Base-by-base conservation (phyloP, 2,888 invertebrate genomes). In the Eupithecia insigniata region DNA sequence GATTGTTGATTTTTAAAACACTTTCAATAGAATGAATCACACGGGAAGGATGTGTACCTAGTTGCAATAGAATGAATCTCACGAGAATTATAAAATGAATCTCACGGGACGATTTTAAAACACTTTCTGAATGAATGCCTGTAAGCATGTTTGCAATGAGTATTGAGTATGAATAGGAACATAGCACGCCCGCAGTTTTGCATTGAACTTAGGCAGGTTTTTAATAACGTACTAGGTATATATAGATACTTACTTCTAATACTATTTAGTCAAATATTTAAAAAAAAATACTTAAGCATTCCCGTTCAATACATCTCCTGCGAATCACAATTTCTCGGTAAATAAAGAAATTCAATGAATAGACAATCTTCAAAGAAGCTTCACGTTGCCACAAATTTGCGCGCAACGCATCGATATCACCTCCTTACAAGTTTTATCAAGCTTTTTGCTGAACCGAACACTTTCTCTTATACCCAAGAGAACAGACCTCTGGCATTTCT, bases 401-500 rank as follows among this genome's bases (percentile, higher is more conserved):
- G 79, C 80, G 80, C 77, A 82, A 79, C 81, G 81, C 82, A 78
- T 82, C 80, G 81, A 78, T 80, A 82, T 81, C 79, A 84, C 78
- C 80, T 82, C 84, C 84, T 85, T 83, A 84, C 82, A 87, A 85
- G 84, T 86, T 81, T 32, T 64, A 64, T 81, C 61, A 62, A 84
- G 76, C 80, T 82, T 81, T 80, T 77, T 79, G 75, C 78, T 79
- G 81, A 79, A 83, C 73, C 74, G 76, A 85, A 82, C 87, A 88
- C 87, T 85, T 81, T 78, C 74, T 51, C 75, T 69, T 78, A 77
- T 86, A 89, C 91, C 90, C 91, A 81, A 79, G 92, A 89, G 87
- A 80, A 66, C 60, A 83, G 87, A 88, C 89, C 87, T 80, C 82
- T 91, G 90, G 90, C 92, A 92, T 92, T 89, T 92, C 82, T 83